Evolutionary conservation across 2,888 invertebrate genomes (phyloP), one percentile per base, ranked within the genome.

Genomic region (Meta bourneti): DNA sequence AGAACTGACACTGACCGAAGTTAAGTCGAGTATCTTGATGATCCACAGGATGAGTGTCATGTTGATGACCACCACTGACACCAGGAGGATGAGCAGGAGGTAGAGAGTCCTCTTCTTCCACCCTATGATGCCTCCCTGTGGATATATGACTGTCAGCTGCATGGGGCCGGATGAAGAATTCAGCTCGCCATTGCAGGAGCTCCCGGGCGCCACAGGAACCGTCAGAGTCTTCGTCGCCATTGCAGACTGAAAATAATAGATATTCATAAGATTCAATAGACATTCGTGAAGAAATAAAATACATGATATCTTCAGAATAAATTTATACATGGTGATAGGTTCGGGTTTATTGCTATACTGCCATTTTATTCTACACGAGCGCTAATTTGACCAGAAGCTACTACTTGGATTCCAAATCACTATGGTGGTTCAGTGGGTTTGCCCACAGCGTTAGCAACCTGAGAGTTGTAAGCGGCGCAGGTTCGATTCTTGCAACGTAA

Each of bases 71-170:
- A 99, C 98, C 96, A 98, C 97, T 94, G 98, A 96, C 95, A 98
- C 97, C 93, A 99, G 96, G 69, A 97, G 96, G 94, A 98, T 96
- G 93, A 99, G 97, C 94, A 99, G 96, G 83, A 97, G 96, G 95
- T 99, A 99, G 82, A 99, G 97, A 95, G 98, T 98, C 95, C 98
- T 96, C 95, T 99, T 98, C 94, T 99, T 96, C 99, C 99, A 99
- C 77, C 99, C 99, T 95, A 98, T 98, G 94, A 99, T 97, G 93
- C 98, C 99, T 87, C 34, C 79, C 54, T 0, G 86, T 70, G 13
- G 89, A 81, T 20, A 92, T 86, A 61, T 16, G 13, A 61, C 61
- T 5, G 61, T 61, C 61, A 61, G 61, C 61, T 61, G 61, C 34
- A 82, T 74, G 4, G 72, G 20, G 5, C 81, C 84, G 13, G 48